Conservation (phyloP, 2,888 invertebrate genomes). For the Phoenoteleia sp. region DNA sequence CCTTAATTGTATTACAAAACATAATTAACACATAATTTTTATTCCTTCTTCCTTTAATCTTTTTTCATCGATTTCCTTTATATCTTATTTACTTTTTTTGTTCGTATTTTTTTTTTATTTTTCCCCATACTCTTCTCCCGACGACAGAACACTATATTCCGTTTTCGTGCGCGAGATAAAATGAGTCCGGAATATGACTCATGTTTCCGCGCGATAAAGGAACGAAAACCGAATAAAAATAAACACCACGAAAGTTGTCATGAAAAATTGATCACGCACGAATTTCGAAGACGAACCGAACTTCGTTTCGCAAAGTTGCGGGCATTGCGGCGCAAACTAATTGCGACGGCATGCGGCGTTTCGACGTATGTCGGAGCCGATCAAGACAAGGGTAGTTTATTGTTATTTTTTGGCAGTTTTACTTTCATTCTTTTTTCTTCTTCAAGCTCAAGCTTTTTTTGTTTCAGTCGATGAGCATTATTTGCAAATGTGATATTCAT, state of each 20-base stretch:
- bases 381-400: conserved; percentile 12
- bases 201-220: conserved; percentile 49
- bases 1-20: too few species aligned
- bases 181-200: conserved; percentile 47
- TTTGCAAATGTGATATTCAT: too few species aligned
- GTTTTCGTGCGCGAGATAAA: conserved; percentile 30
- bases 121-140: background rate
- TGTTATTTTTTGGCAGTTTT: conserved; percentile 24
- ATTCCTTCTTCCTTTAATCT: background rate
- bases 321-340: conserved; percentile 45
- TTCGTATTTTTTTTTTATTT: conserved; percentile 18
- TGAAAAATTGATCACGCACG: conserved; percentile 62
- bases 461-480: too few species aligned
- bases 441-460: too few species aligned
- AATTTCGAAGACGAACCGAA: conserved; percentile 42
- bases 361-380: background rate
- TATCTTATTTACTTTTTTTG: background rate
- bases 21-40: too few species aligned
- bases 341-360: conserved; percentile 27
- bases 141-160: conserved; percentile 44
- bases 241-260: conserved; percentile 43
- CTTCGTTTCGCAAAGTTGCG: conserved; percentile 41
- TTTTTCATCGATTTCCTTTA: background rate
- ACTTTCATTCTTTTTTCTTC: too few species aligned
- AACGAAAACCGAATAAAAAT: conserved; percentile 55